phyloP scores from a whole-genome alignment of 2,113 vertebrate species.

The Scalopus aquaticus region DNA sequence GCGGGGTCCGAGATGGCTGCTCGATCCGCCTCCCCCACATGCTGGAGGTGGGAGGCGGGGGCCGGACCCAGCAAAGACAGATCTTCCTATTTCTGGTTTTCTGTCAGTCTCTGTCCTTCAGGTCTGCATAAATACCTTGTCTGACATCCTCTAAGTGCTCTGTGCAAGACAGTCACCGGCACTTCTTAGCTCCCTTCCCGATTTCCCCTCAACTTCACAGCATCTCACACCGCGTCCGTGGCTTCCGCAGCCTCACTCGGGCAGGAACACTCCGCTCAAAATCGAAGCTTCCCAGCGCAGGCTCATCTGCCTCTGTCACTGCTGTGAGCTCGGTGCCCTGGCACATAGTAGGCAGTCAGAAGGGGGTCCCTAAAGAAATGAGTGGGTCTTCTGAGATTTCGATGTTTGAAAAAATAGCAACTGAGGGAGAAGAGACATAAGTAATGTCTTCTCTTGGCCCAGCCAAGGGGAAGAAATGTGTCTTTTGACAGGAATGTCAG shows the following conservation, averaged over 20 bases:
- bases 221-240: rapidly evolving
- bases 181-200: neutral
- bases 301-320: rapidly evolving
- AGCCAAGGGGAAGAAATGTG: neutral
- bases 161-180: neutral
- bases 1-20: too few relatives aligned
- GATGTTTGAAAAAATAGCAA: neutral
- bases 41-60: neutral
- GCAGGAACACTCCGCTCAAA: neutral
- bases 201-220: neutral
- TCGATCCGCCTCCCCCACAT: neutral
- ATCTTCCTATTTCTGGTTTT: neutral
- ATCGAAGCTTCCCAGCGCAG: rapidly evolving
- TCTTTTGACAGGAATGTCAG: rapidly evolving
- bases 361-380: neutral
- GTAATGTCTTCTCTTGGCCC: neutral
- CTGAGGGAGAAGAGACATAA: neutral
- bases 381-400: neutral
- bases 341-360: neutral
- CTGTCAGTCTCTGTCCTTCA: neutral
- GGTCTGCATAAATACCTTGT: neutral
- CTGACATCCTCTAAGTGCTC: neutral
- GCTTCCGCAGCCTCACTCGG: neutral
- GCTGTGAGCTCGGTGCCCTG: neutral
- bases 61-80: neutral